Evolutionary conservation across 2,888 invertebrate genomes (phyloP).

Genomic region (Melanchra persicariae): DNA sequence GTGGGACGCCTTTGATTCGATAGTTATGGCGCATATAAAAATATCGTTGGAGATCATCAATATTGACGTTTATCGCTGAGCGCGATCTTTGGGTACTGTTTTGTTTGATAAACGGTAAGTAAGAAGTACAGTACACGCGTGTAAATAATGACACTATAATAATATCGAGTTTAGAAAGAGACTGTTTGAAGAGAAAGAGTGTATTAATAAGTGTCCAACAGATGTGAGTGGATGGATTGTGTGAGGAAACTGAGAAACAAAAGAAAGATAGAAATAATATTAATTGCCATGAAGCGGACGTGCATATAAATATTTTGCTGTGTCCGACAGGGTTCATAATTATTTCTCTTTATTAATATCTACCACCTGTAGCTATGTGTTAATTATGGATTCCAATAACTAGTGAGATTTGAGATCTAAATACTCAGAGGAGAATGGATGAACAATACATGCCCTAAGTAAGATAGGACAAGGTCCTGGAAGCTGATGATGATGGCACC

Average conservation of each 20-base stretch:
- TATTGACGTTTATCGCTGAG: slow-evolving; percentile 67
- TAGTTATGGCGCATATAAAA: slow-evolving; percentile 69
- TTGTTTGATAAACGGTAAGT: slow-evolving; percentile 43
- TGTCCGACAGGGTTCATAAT: too few species aligned
- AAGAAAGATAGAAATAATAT: neutral
- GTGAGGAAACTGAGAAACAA: neutral
- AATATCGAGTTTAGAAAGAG: neutral
- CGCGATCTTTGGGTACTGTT: slow-evolving; percentile 26
- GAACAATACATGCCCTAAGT: neutral
- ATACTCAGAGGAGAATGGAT: neutral
- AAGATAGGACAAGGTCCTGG: neutral
- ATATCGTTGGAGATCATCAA: slow-evolving; percentile 69
- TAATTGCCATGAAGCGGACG: too few species aligned
- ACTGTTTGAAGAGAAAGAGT: neutral
- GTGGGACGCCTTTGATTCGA: slow-evolving; percentile 70
- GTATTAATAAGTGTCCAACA: neutral
- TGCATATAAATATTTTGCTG: too few species aligned
- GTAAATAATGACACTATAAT: slow-evolving; percentile 15
- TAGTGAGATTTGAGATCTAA: too few species aligned
- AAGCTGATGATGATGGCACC: neutral
- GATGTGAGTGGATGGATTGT: neutral
- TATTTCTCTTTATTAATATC: too few species aligned
- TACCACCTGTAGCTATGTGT: too few species aligned
- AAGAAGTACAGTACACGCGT: slow-evolving; percentile 5
- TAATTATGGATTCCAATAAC: too few species aligned